These are phyloP conservation scores for Peromyscus attwateri DNA, from an alignment of 2,797 vertebrate genomes.

Conservation along the genomic window DNA sequence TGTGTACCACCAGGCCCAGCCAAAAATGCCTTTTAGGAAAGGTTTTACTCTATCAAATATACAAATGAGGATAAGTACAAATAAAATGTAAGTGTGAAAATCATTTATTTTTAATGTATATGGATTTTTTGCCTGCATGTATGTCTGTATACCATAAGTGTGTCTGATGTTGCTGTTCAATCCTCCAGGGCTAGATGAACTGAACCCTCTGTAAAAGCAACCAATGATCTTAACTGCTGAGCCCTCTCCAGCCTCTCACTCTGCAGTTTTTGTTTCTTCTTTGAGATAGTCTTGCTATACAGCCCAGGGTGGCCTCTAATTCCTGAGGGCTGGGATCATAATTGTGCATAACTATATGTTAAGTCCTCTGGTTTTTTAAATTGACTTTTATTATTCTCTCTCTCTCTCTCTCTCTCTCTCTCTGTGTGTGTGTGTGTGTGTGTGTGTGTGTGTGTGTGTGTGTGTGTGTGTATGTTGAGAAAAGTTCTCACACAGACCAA, in stretches of 20 bases:
- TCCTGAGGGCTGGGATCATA: not conserved
- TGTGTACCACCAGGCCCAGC: not conserved
- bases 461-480: not conserved
- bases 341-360: no score
- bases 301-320: not conserved
- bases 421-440: not conserved
- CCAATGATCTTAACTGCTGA: not conserved
- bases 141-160: not conserved
- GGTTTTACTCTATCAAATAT: constrained; percentile 11
- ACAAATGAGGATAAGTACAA: not conserved
- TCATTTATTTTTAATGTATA: constrained; percentile 16
- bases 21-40: constrained; percentile 15
- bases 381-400: not conserved
- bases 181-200: not conserved
- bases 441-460: not conserved
- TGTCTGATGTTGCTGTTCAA: not conserved
- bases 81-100: not conserved
- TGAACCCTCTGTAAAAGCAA: not conserved
- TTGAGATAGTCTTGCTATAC: not conserved
- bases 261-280: constrained; percentile 2
- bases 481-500: not conserved
- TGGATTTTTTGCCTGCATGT: not conserved
- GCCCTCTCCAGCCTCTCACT: not conserved
- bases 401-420: no score
- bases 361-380: not conserved